Base-by-base conservation (phyloP, 2,797 vertebrate species). In the Falco novaeseelandiae region DNA sequence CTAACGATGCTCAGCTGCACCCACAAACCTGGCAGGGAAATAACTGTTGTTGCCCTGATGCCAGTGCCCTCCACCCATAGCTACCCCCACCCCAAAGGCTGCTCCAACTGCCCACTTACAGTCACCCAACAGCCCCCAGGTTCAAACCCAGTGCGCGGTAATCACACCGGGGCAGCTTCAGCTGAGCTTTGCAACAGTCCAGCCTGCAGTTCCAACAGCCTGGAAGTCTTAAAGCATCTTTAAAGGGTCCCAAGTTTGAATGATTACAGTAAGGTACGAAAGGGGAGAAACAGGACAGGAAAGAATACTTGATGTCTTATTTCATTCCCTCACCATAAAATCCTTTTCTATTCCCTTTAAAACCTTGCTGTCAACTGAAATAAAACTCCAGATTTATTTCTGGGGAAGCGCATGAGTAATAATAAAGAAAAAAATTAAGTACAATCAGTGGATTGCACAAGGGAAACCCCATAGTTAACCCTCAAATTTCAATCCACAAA, bases 331-430 rank as follows among this genome's bases (percentile, higher is more conserved):
- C 42, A 14, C 67, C 22, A 26, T 77, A 70, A 96, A 95, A 93
- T 58, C 55, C 34, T 40, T 86, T 55, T 84, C 83, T 72, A 93
- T 76, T 91, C 76, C 77, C 90, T 91, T 79, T 70, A 93, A 95
- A 94, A 76, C 91, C 69, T 61, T 0, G 9, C 54, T 84, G 85
- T 90, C 94, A 93, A 57, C 66, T 51, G 48, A 96, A 96, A 77
- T 72, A 87, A 69, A 84, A 61, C 40, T 70, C 62, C 23, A 57
- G 65, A 94, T 84, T 94, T 89, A 86, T 89, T 91, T 58, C 70
- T 52, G 73, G 80, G 73, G 58, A 95, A 91, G 73, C 0, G 0
- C 8, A 3, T 6, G 54, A 85, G 49, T 42, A 95, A 81, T 77
- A 69, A 87, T 38, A 38, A 12, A 59, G 52, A 59, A 21, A 32